A percentile compares a stretch with the other conserved stretches of the same genome.
phyloP scores from a whole-genome alignment of 1,140 invertebrate genomes.

The Araneus ventricosus region DNA sequence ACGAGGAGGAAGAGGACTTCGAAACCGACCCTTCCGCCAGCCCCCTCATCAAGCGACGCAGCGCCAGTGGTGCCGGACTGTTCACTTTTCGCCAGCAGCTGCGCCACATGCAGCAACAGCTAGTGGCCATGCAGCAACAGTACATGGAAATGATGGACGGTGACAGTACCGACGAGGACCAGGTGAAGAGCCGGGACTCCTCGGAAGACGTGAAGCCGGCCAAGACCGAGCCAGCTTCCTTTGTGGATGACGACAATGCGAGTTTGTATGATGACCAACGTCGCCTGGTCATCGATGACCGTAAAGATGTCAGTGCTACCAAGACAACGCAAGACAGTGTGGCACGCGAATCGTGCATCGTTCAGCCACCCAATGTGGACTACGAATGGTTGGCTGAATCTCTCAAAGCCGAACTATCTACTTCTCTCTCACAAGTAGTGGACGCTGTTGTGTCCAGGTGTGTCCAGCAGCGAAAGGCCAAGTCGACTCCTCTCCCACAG shows the following conservation, averaged over 20 bases:
- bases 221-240: constrained; percentile 81
- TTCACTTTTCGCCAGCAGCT: constrained; percentile 91
- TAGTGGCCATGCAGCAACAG: constrained; percentile 94
- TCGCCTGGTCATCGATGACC: constrained; percentile 55
- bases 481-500: constrained; percentile 25
- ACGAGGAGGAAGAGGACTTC: constrained; percentile 81
- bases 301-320: neutral
- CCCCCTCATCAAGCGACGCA: constrained; percentile 74
- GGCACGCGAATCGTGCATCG: constrained; percentile 67
- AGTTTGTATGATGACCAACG: constrained; percentile 65
- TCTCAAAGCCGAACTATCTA: constrained; percentile 92
- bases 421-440: constrained; percentile 90
- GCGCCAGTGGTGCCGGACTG: constrained; percentile 65
- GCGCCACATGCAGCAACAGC: constrained; percentile 91
- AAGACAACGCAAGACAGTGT: neutral
- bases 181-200: constrained; percentile 27
- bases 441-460: constrained; percentile 92
- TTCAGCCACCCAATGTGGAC: constrained; percentile 82
- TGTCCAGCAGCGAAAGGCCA: constrained; percentile 84
- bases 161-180: constrained; percentile 51
- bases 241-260: constrained; percentile 67
- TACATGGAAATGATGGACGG: constrained; percentile 89
- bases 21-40: constrained; percentile 76
- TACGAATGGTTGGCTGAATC: constrained; percentile 92
- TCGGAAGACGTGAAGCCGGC: neutral